phyloP scores from a whole-genome alignment of 2,888 invertebrate genomes.

The Mythimna lalbum region DNA sequence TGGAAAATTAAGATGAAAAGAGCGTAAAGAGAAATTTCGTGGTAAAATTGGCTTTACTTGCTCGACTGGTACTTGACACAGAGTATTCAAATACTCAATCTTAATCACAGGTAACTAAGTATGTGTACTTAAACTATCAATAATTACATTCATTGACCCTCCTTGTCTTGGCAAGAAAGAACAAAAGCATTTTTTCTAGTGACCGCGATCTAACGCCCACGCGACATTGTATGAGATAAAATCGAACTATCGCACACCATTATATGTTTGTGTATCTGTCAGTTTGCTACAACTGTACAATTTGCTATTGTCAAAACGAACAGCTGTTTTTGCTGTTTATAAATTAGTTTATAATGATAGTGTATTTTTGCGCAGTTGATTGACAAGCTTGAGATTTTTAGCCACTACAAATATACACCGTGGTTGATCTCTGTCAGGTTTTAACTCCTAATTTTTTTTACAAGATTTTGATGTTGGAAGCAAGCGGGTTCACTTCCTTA shows the following conservation, averaged over 20 bases:
- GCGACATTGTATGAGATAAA: conserved; percentile 43
- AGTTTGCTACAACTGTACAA: conserved; percentile 39
- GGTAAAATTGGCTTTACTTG: not conserved
- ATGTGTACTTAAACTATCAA: not conserved
- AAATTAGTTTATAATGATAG: conserved; percentile 21
- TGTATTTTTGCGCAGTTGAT: conserved; percentile 33
- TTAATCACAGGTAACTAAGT: not conserved
- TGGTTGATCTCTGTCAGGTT: not conserved
- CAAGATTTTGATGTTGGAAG: too few species aligned
- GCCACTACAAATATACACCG: conserved; percentile 1
- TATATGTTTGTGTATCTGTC: conserved; percentile 43
- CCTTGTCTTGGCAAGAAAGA: conserved; percentile 26
- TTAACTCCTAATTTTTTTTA: too few species aligned
- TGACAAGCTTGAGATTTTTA: not conserved
- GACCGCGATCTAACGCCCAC: conserved; percentile 48
- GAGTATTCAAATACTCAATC: not conserved
- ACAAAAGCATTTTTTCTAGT: conserved; percentile 43
- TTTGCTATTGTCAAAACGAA: conserved; percentile 49
- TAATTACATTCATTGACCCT: conserved; percentile 42
- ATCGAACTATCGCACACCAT: conserved; percentile 35
- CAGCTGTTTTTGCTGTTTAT: conserved; percentile 35
- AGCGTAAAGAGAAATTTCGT: too few species aligned
- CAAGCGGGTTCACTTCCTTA: too few species aligned
- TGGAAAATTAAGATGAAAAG: too few species aligned
- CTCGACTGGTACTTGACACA: not conserved